Conservation (phyloP, 1,140 invertebrate species). For the Druon quercuslanigerum region DNA sequence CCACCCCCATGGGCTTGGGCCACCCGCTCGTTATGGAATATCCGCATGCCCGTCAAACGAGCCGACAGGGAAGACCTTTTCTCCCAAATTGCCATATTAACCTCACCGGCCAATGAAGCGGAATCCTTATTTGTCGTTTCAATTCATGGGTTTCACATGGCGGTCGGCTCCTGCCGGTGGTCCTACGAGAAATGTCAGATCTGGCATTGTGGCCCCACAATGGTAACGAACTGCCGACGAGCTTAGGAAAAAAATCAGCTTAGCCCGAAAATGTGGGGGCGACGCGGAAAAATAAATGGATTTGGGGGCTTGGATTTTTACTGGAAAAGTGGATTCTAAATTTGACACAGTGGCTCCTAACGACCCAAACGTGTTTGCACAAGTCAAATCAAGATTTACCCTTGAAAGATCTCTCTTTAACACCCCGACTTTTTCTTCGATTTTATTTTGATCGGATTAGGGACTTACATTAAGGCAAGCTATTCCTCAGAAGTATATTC, state of each 20-base stretch:
- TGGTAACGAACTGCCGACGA: background rate
- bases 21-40: conserved; percentile 52
- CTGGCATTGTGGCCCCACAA: background rate
- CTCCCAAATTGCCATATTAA: conserved; percentile 39
- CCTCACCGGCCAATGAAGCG: conserved; percentile 35
- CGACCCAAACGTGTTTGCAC: conserved; percentile 34
- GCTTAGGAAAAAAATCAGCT: conserved; percentile 8
- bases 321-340: conserved; percentile 6
- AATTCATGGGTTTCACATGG: conserved; percentile 27
- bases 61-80: conserved; percentile 36
- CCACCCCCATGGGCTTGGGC: conserved; percentile 29
- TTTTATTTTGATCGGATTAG: background rate
- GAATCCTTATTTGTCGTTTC: conserved; percentile 33
- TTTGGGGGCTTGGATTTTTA: conserved; percentile 19
- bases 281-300: conserved; percentile 41
- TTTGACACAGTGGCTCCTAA: conserved; percentile 20
- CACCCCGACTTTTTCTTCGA: background rate
- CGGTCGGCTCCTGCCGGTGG: conserved; percentile 4
- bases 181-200: background rate
- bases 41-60: conserved; percentile 47
- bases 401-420: conserved; percentile 12
- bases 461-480: too few species aligned
- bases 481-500: background rate
- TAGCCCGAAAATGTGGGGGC: background rate
- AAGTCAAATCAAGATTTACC: conserved; percentile 32